Evolutionary conservation across 1,140 invertebrate genomes (phyloP).

Genomic region (Acromyrmex heyeri): DNA sequence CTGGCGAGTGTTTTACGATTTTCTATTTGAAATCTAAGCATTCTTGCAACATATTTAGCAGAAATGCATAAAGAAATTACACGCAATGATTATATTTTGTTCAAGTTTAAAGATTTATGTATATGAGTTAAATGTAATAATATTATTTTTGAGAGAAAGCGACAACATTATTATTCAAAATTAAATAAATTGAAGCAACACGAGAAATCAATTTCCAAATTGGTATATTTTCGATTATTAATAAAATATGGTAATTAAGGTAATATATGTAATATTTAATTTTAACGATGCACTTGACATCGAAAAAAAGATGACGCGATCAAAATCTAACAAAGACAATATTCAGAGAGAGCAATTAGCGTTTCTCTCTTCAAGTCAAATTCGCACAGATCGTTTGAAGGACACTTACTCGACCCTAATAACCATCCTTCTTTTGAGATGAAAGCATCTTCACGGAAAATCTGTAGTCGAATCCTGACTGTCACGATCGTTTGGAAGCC

Average conservation of each 20-base stretch:
- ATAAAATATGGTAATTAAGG: not conserved
- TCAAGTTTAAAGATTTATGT: not conserved
- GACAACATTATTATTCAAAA: not conserved
- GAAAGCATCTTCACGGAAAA: not conserved
- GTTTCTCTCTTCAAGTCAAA: conserved; percentile 3
- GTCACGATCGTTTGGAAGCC: not conserved
- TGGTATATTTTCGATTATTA: not conserved
- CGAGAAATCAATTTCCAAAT: not conserved
- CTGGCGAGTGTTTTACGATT: not conserved
- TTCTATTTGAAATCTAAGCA: conserved; percentile 10
- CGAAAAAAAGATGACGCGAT: not conserved
- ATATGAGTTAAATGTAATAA: not conserved
- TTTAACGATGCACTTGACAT: conserved; percentile 10
- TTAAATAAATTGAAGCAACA: not conserved
- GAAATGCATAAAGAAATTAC: conserved; percentile 1
- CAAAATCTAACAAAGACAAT: conserved; percentile 8
- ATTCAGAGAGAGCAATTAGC: not conserved
- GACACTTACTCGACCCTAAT: not conserved
- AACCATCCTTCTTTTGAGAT: conserved; percentile 19
- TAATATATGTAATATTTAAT: not conserved
- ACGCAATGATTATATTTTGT: not conserved
- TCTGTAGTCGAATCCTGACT: not conserved
- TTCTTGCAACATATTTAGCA: not conserved
- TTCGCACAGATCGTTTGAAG: not conserved
- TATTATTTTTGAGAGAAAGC: not conserved